Base-by-base conservation (phyloP, 2,797 vertebrate species). In the Paramormyrops hopkinsi region DNA sequence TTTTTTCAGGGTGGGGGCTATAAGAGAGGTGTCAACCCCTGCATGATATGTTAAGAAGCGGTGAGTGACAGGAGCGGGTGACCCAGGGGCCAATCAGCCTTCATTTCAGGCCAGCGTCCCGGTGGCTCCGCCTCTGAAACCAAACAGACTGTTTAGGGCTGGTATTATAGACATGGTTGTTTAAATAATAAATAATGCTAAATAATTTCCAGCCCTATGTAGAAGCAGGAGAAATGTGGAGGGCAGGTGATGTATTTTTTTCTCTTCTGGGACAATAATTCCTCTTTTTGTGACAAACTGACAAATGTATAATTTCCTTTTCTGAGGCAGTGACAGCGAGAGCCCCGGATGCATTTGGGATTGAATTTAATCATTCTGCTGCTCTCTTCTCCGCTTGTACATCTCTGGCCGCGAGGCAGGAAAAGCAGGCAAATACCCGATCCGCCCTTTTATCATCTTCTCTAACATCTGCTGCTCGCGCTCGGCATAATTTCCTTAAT, bases 401-500 rank as follows among this genome's bases (percentile, higher is more conserved):
- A n/a, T 85, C 73, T 54, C 85, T 73, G 90, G 51, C 88, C 91
- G 9, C 7, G 53, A 25, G 0, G 89, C 73, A 44, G 73, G 33
- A 79, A 79, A 79, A 19, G 73, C 73, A 79, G 73, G 37, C 48
- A 90, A 88, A 53, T 44, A 86, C 41, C 50, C 89, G 56, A 89
- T 89, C 88, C 6, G 19, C 51, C 12, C 89, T 86, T 50, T 88
- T 90, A 85, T 92, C 22, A 92, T 5, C 89, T 90, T 4, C 44
- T 89, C 17, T 89, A 84, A 84, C 29, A 62, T 85, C 87, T 91
- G 69, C 65, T 88, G 1, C 54, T 12, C 14, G 4, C 17, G 46
- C 88, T 37, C 7, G 88, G 1, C 25, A 93, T 92, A 51, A 91
- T 91, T 88, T 53, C 56, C 14, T 7, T 12, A 91, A 54, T 88